Base-by-base conservation (phyloP, 2,888 invertebrate genomes). In the Agrilus mali region DNA sequence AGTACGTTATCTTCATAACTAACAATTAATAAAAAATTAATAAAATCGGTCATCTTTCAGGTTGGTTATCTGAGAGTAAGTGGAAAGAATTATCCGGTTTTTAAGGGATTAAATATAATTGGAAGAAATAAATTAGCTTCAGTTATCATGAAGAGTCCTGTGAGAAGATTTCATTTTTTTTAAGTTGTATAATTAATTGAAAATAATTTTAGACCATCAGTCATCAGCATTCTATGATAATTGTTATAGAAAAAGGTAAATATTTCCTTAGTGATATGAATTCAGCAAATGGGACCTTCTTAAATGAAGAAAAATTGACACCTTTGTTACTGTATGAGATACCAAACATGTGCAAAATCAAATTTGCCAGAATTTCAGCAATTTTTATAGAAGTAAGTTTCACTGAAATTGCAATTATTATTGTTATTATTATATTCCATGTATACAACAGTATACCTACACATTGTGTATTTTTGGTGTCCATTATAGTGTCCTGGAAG, bases 181-280 rank as follows among this genome's bases (percentile, higher is more conserved):
- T n/a, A 38, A 7, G n/a, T n/a, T 40, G 31, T 3, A n/a, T 36
- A 4, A 42, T 10, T 32, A 33, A 38, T 16, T 2, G 36, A 12
- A 33, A 36, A 41, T 36, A 22, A 27, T 56, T 56, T 43, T 43
- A 66, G 65, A 59, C 52, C 41, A 53, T 65, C 10, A 66, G 66
- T 45, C 61, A 64, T 38, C 54, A 61, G 39, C 66, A 66, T 47
- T 63, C 63, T n/a, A 40, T 61, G 41, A 54, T 66, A 39, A 56
- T 58, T n/a, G 52, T 62, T 22, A 46, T 61, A 14, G 55, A 59
- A 48, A 55, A 59, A 32, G 50, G 50, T 22, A 49, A 53, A 37
- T 61, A 62, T 45, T 65, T 55, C 43, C 46, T 65, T 27, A 60
- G 59, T 46, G 66, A 66, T 51, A 51, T 61, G 22, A 56, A 59